Percentiles rank a stretch among this genome's conserved stretches.
phyloP scores from a whole-genome alignment of 2,113 vertebrate species.

The Crotalus viridis region DNA sequence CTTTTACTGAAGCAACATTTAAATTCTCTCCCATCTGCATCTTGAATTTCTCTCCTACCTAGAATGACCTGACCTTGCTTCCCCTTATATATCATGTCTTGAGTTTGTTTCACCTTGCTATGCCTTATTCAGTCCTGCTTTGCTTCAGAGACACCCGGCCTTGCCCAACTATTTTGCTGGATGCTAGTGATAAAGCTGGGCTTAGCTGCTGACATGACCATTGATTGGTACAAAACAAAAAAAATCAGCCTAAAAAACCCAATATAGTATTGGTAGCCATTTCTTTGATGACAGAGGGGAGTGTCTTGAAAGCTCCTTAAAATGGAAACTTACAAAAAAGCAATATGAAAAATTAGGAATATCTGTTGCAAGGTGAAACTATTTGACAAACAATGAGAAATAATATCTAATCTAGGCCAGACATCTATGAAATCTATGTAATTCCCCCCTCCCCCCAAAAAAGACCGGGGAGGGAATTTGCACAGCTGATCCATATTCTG shows the following conservation, averaged over 20 bases:
- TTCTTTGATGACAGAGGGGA: background rate
- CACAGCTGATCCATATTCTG: background rate
- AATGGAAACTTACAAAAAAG: background rate
- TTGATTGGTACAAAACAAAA: background rate
- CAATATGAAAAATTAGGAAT: background rate
- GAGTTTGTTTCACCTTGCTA: background rate
- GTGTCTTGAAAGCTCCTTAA: background rate
- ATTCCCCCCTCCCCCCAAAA: background rate
- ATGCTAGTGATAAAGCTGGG: background rate
- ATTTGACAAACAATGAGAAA: background rate
- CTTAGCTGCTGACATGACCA: background rate
- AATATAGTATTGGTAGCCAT: background rate
- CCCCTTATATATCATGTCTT: background rate
- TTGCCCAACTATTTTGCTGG: background rate
- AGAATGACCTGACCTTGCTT: background rate
- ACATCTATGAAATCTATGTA: background rate
- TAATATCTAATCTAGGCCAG: background rate
- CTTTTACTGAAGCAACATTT: background rate
- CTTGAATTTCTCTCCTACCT: background rate
- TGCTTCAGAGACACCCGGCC: background rate
- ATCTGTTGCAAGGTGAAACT: background rate
- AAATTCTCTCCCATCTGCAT: background rate
- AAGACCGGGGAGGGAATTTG: background rate
- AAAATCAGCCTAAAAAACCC: background rate
- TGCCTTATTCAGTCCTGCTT: background rate